These are phyloP conservation scores for Oxyruncus cristatus DNA, from an alignment of 2,113 vertebrate genomes.

Conservation along the genomic window DNA sequence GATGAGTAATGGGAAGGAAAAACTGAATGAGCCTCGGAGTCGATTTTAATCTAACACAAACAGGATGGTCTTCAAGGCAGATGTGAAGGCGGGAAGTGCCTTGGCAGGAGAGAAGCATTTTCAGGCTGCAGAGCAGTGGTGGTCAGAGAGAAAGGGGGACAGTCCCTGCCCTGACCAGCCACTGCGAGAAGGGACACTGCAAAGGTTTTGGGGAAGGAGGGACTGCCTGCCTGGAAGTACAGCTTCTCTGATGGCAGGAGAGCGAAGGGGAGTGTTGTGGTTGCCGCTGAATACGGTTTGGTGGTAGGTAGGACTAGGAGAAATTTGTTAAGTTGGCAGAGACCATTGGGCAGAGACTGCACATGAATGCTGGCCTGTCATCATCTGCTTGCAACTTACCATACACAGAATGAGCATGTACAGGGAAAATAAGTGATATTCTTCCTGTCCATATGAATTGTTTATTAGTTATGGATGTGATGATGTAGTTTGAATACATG, in stretches of 20 bases:
- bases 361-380: background rate
- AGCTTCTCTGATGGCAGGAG: background rate
- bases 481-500: background rate
- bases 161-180: background rate
- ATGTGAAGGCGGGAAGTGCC: background rate
- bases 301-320: background rate
- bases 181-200: background rate
- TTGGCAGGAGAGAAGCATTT: background rate
- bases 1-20: constrained; percentile 59
- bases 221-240: background rate
- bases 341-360: background rate
- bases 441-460: background rate
- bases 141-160: background rate
- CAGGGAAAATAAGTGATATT: background rate
- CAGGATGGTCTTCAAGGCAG: constrained; percentile 43
- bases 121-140: background rate
- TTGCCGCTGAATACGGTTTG: background rate
- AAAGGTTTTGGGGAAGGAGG: background rate
- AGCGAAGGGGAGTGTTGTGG: background rate
- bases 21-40: constrained; percentile 14
- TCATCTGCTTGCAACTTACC: background rate
- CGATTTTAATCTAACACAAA: background rate
- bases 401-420: background rate
- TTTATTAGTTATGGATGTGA: background rate
- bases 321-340: background rate